phyloP scores from a whole-genome alignment of 1,140 invertebrate species.

The Myzus persicae region DNA sequence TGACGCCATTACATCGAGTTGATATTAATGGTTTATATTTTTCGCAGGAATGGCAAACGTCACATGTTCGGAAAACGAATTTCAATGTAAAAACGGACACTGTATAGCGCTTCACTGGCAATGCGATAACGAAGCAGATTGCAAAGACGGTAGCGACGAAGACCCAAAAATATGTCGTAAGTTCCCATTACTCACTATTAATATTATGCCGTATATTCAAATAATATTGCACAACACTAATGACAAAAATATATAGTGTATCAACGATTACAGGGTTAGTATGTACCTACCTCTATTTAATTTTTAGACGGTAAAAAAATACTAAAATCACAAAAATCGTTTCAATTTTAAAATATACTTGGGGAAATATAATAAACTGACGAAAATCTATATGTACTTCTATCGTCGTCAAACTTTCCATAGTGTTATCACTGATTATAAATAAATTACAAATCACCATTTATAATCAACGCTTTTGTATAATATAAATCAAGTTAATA shows the following conservation, averaged over 20 bases:
- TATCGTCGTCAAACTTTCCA: neutral
- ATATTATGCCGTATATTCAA: neutral
- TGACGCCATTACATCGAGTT: neutral
- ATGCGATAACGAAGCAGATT: slow-evolving; percentile 81
- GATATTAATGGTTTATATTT: slow-evolving; percentile 59
- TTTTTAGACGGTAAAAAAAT: neutral
- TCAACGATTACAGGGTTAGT: too few species aligned
- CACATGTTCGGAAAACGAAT: slow-evolving; percentile 73
- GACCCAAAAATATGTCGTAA: slow-evolving; percentile 73
- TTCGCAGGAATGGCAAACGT: slow-evolving; percentile 68
- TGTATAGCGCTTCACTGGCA: slow-evolving; percentile 82
- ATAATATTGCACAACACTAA: neutral
- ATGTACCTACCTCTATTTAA: neutral
- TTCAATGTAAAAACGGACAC: slow-evolving; percentile 74
- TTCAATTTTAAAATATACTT: neutral
- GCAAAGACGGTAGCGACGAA: slow-evolving; percentile 79
- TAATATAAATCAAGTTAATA: neutral
- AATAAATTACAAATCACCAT: neutral
- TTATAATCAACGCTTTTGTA: neutral
- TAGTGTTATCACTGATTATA: neutral
- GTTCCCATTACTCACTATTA: slow-evolving; percentile 60
- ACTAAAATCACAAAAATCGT: neutral
- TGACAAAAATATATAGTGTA: neutral
- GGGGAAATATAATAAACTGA: too few species aligned
- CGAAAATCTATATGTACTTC: neutral